A percentile compares a stretch with the other conserved stretches of the same genome.
phyloP scores from a whole-genome alignment of 35 echinoderm and acorn worm genomes.

The Lytechinus variegatus region DNA sequence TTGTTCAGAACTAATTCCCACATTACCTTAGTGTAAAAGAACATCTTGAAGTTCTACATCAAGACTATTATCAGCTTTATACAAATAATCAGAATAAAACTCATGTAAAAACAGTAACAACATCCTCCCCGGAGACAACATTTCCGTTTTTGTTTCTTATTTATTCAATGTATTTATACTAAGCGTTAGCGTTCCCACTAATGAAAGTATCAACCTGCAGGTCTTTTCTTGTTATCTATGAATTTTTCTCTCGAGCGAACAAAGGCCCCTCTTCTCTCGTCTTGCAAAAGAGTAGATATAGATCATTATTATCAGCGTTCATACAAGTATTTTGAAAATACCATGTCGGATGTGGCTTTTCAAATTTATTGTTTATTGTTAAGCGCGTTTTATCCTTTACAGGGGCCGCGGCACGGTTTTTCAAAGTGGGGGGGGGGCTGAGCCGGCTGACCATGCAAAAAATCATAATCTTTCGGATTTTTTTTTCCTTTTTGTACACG shows the following conservation, averaged over 20 bases:
- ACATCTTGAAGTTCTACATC: background rate
- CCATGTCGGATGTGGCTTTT: too few relatives aligned
- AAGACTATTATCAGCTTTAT: background rate
- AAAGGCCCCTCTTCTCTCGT: background rate
- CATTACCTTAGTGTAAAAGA: background rate
- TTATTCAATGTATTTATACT: background rate
- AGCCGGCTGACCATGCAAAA: too few relatives aligned
- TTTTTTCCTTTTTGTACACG: too few relatives aligned
- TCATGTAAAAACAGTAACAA: background rate
- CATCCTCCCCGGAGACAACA: background rate
- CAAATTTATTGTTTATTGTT: too few relatives aligned
- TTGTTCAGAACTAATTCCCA: background rate
- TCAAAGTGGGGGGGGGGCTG: too few relatives aligned
- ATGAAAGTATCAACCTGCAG: background rate
- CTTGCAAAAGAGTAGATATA: too few relatives aligned
- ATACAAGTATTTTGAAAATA: too few relatives aligned
- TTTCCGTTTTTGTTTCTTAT: background rate
- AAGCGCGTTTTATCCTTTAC: too few relatives aligned
- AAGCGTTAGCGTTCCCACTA: background rate
- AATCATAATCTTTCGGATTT: too few relatives aligned
- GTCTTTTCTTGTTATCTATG: background rate
- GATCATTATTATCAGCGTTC: too few relatives aligned
- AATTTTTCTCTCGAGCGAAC: background rate
- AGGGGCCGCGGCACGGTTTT: too few relatives aligned
- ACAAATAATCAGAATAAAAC: background rate